A percentile compares a stretch with the other conserved stretches of the same genome.
These are phyloP conservation scores for Oreochromis spilurus DNA, from an alignment of 2,113 vertebrate genomes.

Conservation along the genomic window DNA sequence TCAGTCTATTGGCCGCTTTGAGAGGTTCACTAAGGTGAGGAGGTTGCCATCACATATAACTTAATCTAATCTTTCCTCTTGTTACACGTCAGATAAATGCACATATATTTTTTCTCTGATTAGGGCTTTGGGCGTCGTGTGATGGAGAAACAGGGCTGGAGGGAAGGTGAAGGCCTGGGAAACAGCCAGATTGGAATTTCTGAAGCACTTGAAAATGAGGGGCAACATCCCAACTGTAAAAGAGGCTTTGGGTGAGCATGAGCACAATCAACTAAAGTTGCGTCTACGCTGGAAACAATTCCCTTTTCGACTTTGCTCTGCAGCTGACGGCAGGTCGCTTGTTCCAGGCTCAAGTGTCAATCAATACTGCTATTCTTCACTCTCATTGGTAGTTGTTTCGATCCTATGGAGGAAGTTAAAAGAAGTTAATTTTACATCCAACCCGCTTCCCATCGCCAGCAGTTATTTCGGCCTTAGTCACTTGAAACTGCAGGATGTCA, in stretches of 20 bases:
- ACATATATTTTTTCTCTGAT: neutral
- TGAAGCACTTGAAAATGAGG: constrained; percentile 86
- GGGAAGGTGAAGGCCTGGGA: constrained; percentile 86
- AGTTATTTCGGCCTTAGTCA: neutral
- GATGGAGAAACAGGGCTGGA: constrained; percentile 95
- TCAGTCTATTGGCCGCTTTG: constrained; percentile 83
- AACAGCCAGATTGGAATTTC: constrained; percentile 79
- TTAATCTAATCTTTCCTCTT: neutral
- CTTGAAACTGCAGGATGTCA: neutral
- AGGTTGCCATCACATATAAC: neutral
- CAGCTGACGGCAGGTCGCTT: neutral
- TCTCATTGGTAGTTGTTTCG: neutral
- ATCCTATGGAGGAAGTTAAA: neutral
- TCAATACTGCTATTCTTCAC: neutral
- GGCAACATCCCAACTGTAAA: constrained; percentile 91
- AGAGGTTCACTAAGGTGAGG: constrained; percentile 87
- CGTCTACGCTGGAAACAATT: too few relatives aligned
- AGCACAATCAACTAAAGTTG: neutral
- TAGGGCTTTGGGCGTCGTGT: constrained; percentile 91
- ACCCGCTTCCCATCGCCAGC: neutral
- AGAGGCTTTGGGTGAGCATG: constrained; percentile 89
- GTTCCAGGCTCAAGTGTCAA: neutral
- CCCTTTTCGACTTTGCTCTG: neutral
- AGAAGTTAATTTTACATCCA: neutral
- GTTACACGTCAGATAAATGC: neutral